These are phyloP conservation scores for Sylvia borin DNA, from an alignment of 2,797 vertebrate species.

Conservation along the genomic window DNA sequence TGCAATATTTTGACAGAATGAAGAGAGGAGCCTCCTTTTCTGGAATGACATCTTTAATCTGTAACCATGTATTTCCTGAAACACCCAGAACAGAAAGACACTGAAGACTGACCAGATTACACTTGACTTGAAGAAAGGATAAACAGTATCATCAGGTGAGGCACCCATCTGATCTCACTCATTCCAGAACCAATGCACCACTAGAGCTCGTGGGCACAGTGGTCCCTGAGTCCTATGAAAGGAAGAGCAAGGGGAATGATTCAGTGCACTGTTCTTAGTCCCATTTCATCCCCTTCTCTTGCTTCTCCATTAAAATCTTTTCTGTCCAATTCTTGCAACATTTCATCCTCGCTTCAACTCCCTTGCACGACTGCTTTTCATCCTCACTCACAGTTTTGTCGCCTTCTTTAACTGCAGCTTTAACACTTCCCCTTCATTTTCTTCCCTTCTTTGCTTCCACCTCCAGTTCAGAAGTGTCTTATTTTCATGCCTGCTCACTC, in stretches of 20 bases:
- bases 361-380: not conserved
- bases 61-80: not conserved
- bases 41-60: not conserved
- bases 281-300: not conserved
- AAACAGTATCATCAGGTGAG: not conserved
- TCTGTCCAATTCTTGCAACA: not conserved
- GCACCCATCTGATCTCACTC: not conserved
- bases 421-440: not conserved
- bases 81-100: not conserved
- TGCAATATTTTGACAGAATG: not conserved
- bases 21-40: not conserved
- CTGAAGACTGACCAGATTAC: not conserved
- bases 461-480: not conserved
- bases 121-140: not conserved
- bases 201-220: not conserved
- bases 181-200: not conserved
- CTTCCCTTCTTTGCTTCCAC: not conserved
- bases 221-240: not conserved
- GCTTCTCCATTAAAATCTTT: not conserved
- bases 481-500: not conserved
- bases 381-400: not conserved
- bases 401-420: not conserved
- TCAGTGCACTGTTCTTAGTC: not conserved
- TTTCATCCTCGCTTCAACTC: not conserved
- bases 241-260: not conserved